A percentile compares a stretch with the other conserved stretches of the same genome.
phyloP scores from a whole-genome alignment of 1,140 invertebrate genomes.

The Mactra quadrangularis region DNA sequence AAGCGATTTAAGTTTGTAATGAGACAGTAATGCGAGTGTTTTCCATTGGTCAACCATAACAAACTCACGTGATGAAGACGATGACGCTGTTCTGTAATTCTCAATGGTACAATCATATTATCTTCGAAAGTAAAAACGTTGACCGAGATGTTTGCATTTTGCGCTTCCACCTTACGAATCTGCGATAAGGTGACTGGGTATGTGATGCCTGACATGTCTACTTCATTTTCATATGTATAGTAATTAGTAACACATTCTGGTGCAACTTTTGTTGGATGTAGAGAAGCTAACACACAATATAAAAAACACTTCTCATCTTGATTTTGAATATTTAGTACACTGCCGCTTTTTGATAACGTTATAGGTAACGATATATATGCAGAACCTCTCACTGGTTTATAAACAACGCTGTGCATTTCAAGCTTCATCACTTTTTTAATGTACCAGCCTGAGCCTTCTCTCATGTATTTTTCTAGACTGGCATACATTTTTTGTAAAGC shows the following conservation, averaged over 20 bases:
- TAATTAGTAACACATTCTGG: constrained; percentile 15
- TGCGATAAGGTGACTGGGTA: constrained; percentile 19
- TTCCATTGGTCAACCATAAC: not conserved
- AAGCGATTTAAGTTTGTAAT: no score
- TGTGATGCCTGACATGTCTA: constrained; percentile 20
- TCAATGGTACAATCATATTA: constrained; percentile 9
- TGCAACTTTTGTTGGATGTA: not conserved
- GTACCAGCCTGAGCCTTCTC: constrained; percentile 34
- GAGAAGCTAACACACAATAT: constrained; percentile 12
- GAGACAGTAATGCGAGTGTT: no score
- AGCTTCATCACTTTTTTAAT: constrained; percentile 37
- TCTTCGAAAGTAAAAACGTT: constrained; percentile 41
- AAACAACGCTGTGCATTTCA: constrained; percentile 29
- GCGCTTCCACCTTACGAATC: no score
- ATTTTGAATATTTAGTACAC: constrained; percentile 34
- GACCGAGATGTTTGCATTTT: constrained; percentile 36
- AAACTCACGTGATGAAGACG: constrained; percentile 19
- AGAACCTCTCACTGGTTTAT: constrained; percentile 28
- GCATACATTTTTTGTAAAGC: no score
- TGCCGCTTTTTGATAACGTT: not conserved
- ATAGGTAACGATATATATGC: constrained; percentile 24
- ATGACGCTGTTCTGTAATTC: not conserved
- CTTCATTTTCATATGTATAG: not conserved
- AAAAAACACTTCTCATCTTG: constrained; percentile 29
- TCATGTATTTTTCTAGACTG: constrained; percentile 34